Evolutionary conservation across 2,113 vertebrate genomes (phyloP), one percentile per base, ranked within the genome.

Genomic region (Solea solea): DNA sequence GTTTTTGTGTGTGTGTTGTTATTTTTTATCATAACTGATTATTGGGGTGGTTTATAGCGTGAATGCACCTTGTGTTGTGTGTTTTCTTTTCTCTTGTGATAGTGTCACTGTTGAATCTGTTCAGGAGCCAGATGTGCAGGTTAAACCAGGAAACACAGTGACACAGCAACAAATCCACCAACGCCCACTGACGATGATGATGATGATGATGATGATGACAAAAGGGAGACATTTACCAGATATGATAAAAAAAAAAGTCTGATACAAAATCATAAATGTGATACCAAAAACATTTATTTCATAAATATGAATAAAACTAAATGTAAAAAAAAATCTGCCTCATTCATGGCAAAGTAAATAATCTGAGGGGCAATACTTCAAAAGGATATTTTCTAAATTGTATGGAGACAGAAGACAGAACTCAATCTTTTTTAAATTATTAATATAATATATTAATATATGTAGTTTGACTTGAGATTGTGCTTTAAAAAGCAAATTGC

Each of bases 161-260:
- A 91, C 88, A 84, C 84, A 86, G 90, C 90, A 89, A 10, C 34
- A 81, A 84, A 71, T 58, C 58, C 48, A 41, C 51, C 40, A 67
- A 13, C 67, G 48, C 61, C 28, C 62, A 34, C 72, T 41, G 55
- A 69, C 41, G 77, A 44, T 50, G 79, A 74, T n/a, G 45, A 63
- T 67, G 50, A 71, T 45, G 61, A 71, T 58, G 49, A 73, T 44
- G 59, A 66, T 45, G 78, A n/a, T 52, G 75, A 74, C 49, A 34
- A 46, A 21, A 21, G 21, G 34, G 34, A 34, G 34, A 34, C 34
- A 34, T 34, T 34, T 34, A 34, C 34, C 0, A 34, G 34, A 34
- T 34, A 6, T 9, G 45, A 25, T 25, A 25, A 59, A 21, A 27
- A 7, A 16, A 16, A 55, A 9, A 21, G 13, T 55, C 49, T 46